A percentile compares a stretch with the other conserved stretches of the same genome.
Conservation (phyloP, 1,140 invertebrate genomes). For the Adelges cooleyi region DNA sequence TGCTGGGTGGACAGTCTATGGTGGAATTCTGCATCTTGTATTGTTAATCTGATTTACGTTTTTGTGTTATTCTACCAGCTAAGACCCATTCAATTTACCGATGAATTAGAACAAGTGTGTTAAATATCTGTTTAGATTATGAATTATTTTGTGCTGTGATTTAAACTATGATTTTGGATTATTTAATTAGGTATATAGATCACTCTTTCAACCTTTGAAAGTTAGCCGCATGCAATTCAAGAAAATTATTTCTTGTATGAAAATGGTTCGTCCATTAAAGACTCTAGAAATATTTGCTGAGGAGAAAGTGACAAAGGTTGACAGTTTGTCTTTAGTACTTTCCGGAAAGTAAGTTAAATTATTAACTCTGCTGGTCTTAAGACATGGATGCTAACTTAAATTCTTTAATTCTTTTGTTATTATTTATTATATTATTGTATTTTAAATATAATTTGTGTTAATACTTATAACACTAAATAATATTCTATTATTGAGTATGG, state of each 20-base stretch:
- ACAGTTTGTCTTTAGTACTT: conserved; percentile 71
- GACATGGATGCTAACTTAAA: too few species aligned
- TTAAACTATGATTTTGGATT: background rate
- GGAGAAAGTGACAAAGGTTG: conserved; percentile 78
- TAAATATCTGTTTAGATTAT: too few species aligned
- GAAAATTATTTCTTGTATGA: conserved; percentile 68
- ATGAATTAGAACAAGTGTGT: conserved; percentile 70
- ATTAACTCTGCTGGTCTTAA: too few species aligned
- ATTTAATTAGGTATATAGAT: conserved; percentile 64
- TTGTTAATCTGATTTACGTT: conserved; percentile 71
- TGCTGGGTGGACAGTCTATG: conserved; percentile 74
- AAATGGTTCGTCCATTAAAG: conserved; percentile 61
- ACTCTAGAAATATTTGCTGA: conserved; percentile 77
- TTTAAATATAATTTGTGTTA: too few species aligned
- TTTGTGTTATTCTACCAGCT: conserved; percentile 67
- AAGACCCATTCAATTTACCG: conserved; percentile 68
- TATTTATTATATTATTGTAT: too few species aligned
- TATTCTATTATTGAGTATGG: too few species aligned
- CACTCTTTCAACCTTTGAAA: conserved; percentile 68
- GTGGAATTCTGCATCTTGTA: conserved; percentile 72
- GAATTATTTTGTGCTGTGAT: too few species aligned
- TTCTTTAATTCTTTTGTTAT: too few species aligned
- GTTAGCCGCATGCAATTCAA: conserved; percentile 71
- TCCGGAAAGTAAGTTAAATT: conserved; percentile 63
- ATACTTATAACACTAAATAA: too few species aligned